Percentiles rank a stretch among this genome's conserved stretches.
Evolutionary conservation across 2,888 invertebrate genomes (phyloP).

Genomic region (Doris montereyensis): DNA sequence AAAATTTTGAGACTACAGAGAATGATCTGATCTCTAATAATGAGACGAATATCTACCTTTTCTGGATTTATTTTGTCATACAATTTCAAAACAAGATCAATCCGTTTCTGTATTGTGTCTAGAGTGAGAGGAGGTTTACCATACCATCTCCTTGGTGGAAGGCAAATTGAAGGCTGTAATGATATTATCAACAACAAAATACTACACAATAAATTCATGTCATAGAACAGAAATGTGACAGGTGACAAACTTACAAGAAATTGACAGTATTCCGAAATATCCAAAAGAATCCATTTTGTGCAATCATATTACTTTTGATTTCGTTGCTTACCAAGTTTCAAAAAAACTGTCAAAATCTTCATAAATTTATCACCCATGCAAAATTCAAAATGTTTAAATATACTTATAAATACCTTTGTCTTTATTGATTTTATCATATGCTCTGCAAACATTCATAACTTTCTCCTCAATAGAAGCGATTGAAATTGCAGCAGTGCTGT

Average conservation of each 20-base stretch:
- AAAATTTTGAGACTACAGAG: too few relatives aligned
- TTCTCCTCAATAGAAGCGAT: slow-evolving; percentile 78
- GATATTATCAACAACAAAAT: slow-evolving; percentile 25
- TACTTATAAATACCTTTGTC: slow-evolving; percentile 78
- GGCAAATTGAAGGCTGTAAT: slow-evolving; percentile 48
- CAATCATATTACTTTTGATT: too few relatives aligned
- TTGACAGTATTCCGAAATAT: too few relatives aligned
- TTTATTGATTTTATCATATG: slow-evolving; percentile 88
- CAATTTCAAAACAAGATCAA: slow-evolving; percentile 87
- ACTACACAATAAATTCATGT: slow-evolving; percentile 24
- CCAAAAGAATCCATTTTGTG: too few relatives aligned
- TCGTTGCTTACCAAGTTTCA: too few relatives aligned
- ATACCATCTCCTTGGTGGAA: slow-evolving; percentile 50
- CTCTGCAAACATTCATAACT: slow-evolving; percentile 87
- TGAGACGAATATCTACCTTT: slow-evolving; percentile 82
- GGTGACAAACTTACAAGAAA: not conserved
- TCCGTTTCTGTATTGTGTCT: slow-evolving; percentile 84
- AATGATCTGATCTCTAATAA: too few relatives aligned
- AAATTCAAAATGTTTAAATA: not conserved
- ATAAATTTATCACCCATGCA: too few relatives aligned
- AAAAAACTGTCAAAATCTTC: too few relatives aligned
- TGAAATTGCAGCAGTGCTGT: slow-evolving; percentile 30
- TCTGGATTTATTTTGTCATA: slow-evolving; percentile 91
- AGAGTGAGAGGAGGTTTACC: slow-evolving; percentile 71
- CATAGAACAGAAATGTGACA: not conserved